phyloP scores from a whole-genome alignment of 2,797 vertebrate genomes.

The Sternarchorhynchus goeldii region DNA sequence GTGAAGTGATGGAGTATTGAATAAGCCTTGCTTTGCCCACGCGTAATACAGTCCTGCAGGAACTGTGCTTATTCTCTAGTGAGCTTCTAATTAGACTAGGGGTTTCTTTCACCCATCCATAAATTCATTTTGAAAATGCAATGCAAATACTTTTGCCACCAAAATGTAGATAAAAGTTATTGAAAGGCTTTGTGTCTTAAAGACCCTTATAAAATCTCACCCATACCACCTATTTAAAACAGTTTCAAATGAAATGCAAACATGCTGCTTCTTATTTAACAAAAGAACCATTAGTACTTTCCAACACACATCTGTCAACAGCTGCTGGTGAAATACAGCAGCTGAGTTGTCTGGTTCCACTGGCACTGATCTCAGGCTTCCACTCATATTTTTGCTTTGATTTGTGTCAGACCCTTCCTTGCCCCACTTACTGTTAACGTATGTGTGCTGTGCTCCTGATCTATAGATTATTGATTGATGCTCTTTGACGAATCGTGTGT shows the following conservation, averaged over 20 bases:
- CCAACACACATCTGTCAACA: background rate
- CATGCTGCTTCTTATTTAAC: background rate
- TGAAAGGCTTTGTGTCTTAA: background rate
- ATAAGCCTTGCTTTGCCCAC: background rate
- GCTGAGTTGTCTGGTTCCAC: background rate
- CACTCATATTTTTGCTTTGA: background rate
- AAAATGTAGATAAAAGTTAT: background rate
- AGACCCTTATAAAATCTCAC: background rate
- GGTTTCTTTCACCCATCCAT: too few relatives aligned
- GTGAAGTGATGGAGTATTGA: constrained; percentile 6
- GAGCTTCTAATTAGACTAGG: too few relatives aligned
- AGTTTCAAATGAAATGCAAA: too few relatives aligned
- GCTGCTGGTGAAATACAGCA: background rate
- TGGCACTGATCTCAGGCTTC: background rate
- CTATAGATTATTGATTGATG: background rate
- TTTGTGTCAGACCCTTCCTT: background rate
- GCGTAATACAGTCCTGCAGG: background rate
- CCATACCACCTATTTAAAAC: background rate
- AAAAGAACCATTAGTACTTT: background rate
- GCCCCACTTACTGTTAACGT: background rate
- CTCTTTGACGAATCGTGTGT: background rate
- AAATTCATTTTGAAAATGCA: too few relatives aligned
- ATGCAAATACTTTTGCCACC: too few relatives aligned
- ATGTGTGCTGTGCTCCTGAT: too few relatives aligned
- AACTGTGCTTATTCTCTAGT: background rate